Base-by-base conservation (phyloP, 2,113 vertebrate genomes). In the Kryptolebias marmoratus region DNA sequence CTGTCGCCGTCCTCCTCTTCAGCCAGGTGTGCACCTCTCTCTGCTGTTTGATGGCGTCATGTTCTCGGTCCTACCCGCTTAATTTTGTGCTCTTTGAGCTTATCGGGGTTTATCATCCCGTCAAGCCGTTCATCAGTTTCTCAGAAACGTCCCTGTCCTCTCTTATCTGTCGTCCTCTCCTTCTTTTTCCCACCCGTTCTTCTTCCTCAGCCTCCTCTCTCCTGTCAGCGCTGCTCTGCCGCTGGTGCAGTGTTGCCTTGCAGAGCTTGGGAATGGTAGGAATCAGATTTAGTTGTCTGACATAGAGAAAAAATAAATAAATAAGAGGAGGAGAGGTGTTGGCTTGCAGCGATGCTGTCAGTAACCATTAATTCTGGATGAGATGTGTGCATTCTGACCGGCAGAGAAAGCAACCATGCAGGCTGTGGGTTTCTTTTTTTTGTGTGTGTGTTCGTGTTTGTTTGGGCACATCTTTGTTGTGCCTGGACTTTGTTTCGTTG, bases 231-330 rank as follows among this genome's bases (percentile, higher is more conserved):
- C 77, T 68, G 77, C 78, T 88, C 83, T 71, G 73, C 71, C 73
- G 47, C 79, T 90, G 90, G 86, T 86, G 90, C 89, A 90, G 90
- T 88, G 87, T 83, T 85, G 86, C 84, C 73, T 88, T 81, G 82
- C 87, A 87, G 83, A 86, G 78, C 73, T 81, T 80, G 56, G 73
- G 75, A 86, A 78, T 75, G 86, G 71, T 73, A 62, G 81, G 82
- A 86, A 88, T 89, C 75, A 81, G 75, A 87, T 89, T 68, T 79
- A 73, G 90, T 89, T 90, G 89, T 87, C 90, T 84, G 36, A 83
- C 54, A 80, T 50, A 76, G 54, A 79, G 70, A 73, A 69, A 84
- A 71, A 68, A 75, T 70, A 1, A 77, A 53, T 78, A 66, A 73
- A 69, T 84, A 71, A 68, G 73, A 70, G 1, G 62, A 66, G 68